Conservation (phyloP, 2,113 vertebrate genomes). For the Terrapene triunguis region DNA sequence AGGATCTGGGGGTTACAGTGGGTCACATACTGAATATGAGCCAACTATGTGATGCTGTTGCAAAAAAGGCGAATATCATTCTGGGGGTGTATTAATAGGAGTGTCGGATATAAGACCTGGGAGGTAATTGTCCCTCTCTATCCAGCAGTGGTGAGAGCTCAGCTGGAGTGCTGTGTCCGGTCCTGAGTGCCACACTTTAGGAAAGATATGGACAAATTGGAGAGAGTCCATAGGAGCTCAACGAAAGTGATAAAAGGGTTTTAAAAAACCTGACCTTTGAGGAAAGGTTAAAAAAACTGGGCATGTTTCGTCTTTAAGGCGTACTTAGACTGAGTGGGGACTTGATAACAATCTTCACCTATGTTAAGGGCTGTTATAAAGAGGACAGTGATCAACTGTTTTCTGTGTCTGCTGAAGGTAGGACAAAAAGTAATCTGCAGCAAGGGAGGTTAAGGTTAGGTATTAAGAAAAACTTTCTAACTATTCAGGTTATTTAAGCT, state of each 20-base stretch:
- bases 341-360: background rate
- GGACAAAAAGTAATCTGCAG: background rate
- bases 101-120: background rate
- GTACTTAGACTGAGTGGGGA: background rate
- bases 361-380: background rate
- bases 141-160: background rate
- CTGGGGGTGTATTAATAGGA: background rate
- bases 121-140: background rate
- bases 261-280: background rate
- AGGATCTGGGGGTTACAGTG: background rate
- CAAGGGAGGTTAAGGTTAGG: background rate
- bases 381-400: background rate
- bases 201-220: background rate
- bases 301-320: background rate
- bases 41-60: background rate
- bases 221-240: background rate
- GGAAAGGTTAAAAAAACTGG: background rate
- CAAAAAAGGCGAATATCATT: background rate
- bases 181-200: background rate
- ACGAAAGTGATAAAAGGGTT: background rate
- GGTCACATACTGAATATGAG: background rate
- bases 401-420: background rate
- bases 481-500: background rate
- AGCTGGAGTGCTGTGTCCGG: background rate
- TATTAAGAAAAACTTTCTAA: background rate